Percentiles rank a stretch among this genome's conserved stretches.
Conservation (phyloP, 2,888 invertebrate genomes). For the Schrankia costaestrigalis region DNA sequence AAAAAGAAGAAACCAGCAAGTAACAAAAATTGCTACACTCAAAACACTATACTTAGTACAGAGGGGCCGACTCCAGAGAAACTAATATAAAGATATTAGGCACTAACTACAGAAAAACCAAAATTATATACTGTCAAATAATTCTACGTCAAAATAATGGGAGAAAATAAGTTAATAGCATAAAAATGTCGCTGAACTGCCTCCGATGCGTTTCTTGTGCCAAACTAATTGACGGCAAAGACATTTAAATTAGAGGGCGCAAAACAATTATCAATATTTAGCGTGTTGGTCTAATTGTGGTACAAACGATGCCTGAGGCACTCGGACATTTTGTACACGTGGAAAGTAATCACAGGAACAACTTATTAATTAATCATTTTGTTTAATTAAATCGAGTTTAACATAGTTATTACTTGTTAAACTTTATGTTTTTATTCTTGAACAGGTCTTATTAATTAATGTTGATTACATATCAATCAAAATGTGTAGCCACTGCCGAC, state of each 20-base stretch:
- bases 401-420: constrained; percentile 22
- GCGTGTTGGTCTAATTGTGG: constrained; percentile 53
- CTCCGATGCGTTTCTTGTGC: constrained; percentile 39
- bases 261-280: constrained; percentile 55
- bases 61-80: no score
- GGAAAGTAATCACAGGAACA: constrained; percentile 27
- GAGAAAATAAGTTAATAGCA: constrained; percentile 26
- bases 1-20: no score
- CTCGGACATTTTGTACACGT: constrained; percentile 23
- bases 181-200: constrained; percentile 25
- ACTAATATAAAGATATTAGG: no score
- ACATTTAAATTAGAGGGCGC: constrained; percentile 50
- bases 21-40: no score
- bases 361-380: constrained; percentile 32
- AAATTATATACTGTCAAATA: constrained; percentile 4
- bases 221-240: constrained; percentile 22
- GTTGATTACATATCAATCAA: neutral
- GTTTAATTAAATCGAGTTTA: constrained; percentile 29
- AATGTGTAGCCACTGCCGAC: neutral
- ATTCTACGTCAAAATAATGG: constrained; percentile 16
- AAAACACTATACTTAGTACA: no score
- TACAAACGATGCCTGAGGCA: constrained; percentile 32
- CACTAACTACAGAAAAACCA: no score
- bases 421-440: constrained; percentile 20
- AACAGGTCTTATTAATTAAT: constrained; percentile 24